These are phyloP conservation scores for Tapirus terrestris DNA, from an alignment of 2,113 vertebrate species.

Conservation along the genomic window DNA sequence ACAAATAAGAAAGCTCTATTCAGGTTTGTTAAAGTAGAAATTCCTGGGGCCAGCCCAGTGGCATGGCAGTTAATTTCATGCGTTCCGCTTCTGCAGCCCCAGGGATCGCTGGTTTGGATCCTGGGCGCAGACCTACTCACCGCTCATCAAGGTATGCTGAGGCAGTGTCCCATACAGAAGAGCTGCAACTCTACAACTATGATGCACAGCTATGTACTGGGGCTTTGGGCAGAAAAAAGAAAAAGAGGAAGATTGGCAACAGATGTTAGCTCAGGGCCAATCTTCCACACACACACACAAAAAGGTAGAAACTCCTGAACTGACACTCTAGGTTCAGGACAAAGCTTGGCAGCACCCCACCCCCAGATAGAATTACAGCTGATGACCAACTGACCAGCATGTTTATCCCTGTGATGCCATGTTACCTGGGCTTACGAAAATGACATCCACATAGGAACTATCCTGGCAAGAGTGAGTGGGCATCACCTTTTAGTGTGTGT, in stretches of 20 bases:
- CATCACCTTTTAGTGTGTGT: background rate
- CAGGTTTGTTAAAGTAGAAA: conserved; percentile 49
- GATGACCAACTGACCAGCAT: conserved; percentile 15
- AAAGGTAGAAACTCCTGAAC: background rate
- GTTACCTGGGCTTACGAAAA: background rate
- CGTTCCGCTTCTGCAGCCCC: too few relatives aligned
- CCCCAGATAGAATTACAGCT: conserved; percentile 28
- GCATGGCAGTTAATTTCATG: too few relatives aligned
- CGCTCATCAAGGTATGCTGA: too few relatives aligned
- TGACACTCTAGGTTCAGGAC: background rate
- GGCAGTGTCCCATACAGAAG: too few relatives aligned
- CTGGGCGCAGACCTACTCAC: too few relatives aligned
- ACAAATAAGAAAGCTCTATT: conserved; percentile 23
- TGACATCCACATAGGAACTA: background rate
- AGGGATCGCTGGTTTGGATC: too few relatives aligned
- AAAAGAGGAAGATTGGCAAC: too few relatives aligned
- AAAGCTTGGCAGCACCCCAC: background rate
- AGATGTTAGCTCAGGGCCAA: too few relatives aligned
- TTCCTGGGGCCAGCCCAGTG: background rate
- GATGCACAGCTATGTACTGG: too few relatives aligned
- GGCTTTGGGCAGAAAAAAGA: too few relatives aligned
- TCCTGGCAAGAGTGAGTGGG: background rate
- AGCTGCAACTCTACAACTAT: too few relatives aligned
- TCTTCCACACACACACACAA: too few relatives aligned
- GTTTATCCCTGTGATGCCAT: background rate